Base-by-base conservation (phyloP, 2,888 invertebrate species). In the Petrolisthes manimaculis region DNA sequence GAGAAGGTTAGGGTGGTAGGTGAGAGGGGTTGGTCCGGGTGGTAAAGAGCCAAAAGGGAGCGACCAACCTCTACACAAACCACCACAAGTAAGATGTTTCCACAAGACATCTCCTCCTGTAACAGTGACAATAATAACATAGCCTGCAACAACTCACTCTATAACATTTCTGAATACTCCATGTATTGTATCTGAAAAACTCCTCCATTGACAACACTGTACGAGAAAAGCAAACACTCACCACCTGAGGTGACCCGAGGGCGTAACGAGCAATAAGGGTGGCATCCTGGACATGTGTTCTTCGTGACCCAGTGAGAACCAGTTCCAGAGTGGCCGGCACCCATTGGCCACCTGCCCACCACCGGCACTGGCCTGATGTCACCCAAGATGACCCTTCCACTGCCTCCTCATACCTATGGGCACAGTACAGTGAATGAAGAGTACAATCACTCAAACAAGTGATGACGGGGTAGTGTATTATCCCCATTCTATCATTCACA, bases 341-440 rank as follows among this genome's bases (percentile, higher is more conserved):
- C 91, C 91, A 91, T 74, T 85, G 86, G 54, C 92, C 92, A 55
- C 92, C 91, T 77, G 92, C 92, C 86, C 93, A 90, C 90, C 96
- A 95, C 92, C 96, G 95, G 0, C 96, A 96, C 93, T 97, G 96
- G 75, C 96, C 96, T 89, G 95, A 95, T 92, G 97, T 96, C 0
- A 96, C 95, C 97, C 97, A 97, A 0, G 97, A 97, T 51, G 96
- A 95, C 92, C 94, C 93, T 84, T 83, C 89, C 12, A 91, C 88
- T 12, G 90, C 91, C 79, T 91, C 91, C 18, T 87, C 88, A 81
- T 90, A 91, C 37, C 86, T 89, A 37, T 37, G 37, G 37, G 37
- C 37, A 24, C 54, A 51, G 24, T 18, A 71, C n/a, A 54, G 55
- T 37, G 54, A 54, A 69, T 5, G 9, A 80, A 18, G 5, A 18